These are phyloP conservation scores for Alces alces DNA, from an alignment of 2,113 vertebrate genomes.

Conservation along the genomic window DNA sequence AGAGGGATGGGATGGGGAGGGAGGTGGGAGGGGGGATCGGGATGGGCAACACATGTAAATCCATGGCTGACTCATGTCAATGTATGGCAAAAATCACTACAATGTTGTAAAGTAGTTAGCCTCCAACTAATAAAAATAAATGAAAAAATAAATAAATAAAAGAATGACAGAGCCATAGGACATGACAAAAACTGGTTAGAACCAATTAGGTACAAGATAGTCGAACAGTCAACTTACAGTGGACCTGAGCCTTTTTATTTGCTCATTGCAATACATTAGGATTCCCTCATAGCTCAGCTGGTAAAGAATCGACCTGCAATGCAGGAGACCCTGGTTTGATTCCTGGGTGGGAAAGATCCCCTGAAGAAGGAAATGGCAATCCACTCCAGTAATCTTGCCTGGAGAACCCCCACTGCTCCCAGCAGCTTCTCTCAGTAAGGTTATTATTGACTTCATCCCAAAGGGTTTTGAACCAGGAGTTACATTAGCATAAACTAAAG, in stretches of 20 bases:
- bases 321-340: not conserved
- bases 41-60: too few species aligned
- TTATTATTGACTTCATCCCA: not conserved
- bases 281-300: not conserved
- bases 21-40: too few species aligned
- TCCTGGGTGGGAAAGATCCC: not conserved
- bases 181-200: not conserved
- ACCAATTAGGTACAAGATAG: not conserved
- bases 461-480: not conserved
- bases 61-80: too few species aligned
- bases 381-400: not conserved
- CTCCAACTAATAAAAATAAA: too few species aligned
- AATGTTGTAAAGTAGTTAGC: too few species aligned
- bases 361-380: not conserved
- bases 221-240: not conserved
- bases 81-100: too few species aligned
- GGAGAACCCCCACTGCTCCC: not conserved
- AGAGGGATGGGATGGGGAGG: too few species aligned
- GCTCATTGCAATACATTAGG: not conserved
- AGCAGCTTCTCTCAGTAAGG: not conserved
- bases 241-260: not conserved
- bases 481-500: not conserved
- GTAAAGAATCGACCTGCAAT: not conserved
- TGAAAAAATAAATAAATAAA: too few species aligned
- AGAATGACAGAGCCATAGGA: not conserved